phyloP scores from a whole-genome alignment of 2,113 vertebrate species.

The Rhadina sibilatrix region DNA sequence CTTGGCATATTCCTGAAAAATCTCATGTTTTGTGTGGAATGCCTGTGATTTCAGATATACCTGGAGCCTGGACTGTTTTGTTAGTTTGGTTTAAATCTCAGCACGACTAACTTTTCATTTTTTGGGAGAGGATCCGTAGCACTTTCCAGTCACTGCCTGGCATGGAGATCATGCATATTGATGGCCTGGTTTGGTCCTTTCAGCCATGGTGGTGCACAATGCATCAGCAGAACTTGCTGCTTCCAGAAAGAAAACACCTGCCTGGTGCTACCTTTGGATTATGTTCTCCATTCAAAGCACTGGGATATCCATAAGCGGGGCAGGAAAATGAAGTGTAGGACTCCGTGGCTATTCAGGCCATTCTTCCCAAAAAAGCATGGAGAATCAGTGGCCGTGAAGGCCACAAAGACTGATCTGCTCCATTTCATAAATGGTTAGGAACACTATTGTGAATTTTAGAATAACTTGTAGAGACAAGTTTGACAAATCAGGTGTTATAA shows the following conservation, averaged over 20 bases:
- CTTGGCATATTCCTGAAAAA: background rate
- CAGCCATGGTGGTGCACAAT: background rate
- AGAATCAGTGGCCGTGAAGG: constrained; percentile 6
- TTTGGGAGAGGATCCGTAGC: accelerated
- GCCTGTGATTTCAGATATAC: background rate
- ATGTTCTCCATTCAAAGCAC: background rate
- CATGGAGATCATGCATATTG: background rate
- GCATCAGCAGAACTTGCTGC: background rate
- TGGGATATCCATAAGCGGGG: background rate
- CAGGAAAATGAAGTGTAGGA: background rate
- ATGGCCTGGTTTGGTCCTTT: background rate
- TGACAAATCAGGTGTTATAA: constrained; percentile 60
- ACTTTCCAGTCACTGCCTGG: background rate
- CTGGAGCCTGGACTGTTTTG: background rate
- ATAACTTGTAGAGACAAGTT: constrained; percentile 49
- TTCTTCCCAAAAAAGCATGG: constrained; percentile 37
- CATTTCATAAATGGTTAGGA: constrained; percentile 24
- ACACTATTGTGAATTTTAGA: constrained; percentile 12
- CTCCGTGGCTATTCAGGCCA: background rate
- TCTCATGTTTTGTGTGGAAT: accelerated
- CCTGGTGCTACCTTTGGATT: constrained; percentile 15
- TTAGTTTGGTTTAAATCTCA: background rate
- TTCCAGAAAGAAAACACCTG: constrained; percentile 37
- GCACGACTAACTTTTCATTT: accelerated
- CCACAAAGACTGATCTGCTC: constrained; percentile 36